Percentiles rank a stretch among this genome's conserved stretches.
These are phyloP conservation scores for Pseudorhombus dupliciocellatus DNA, from an alignment of 2,113 vertebrate species.

Conservation along the genomic window DNA sequence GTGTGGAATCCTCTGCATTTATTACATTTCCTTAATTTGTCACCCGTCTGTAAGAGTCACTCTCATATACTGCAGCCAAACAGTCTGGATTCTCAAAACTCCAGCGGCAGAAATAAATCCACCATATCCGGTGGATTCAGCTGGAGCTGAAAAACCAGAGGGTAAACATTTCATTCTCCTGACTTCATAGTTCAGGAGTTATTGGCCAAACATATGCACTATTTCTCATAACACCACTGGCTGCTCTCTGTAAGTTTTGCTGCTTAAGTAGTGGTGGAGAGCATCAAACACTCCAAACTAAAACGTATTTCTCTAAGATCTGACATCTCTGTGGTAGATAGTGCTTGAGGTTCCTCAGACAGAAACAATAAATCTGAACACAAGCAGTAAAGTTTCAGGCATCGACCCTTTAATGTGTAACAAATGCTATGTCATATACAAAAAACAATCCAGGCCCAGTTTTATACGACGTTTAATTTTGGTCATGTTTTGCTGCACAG, in stretches of 20 bases:
- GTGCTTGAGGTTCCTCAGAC: not conserved
- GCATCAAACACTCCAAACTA: not conserved
- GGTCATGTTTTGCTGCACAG: too few relatives aligned
- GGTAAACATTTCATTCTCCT: slow-evolving; percentile 13
- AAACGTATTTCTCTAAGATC: not conserved
- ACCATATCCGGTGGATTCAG: slow-evolving; percentile 9
- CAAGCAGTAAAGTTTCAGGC: not conserved
- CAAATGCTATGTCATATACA: too few relatives aligned
- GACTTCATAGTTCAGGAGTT: slow-evolving; percentile 20
- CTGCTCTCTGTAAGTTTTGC: slow-evolving; percentile 20
- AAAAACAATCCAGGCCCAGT: too few relatives aligned
- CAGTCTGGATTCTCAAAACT: slow-evolving; percentile 6
- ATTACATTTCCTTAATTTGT: not conserved
- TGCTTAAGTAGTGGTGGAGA: slow-evolving; percentile 1
- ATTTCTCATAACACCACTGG: slow-evolving; percentile 7
- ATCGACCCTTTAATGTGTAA: not conserved
- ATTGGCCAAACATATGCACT: not conserved
- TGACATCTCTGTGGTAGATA: not conserved
- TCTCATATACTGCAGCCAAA: slow-evolving; percentile 16
- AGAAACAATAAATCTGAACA: not conserved
- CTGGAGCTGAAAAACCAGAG: slow-evolving; percentile 26
- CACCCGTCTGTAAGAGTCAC: not conserved
- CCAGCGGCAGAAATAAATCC: slow-evolving; percentile 8
- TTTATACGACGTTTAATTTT: too few relatives aligned
- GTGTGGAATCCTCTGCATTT: not conserved